Evolutionary conservation across 2,797 vertebrate species (phyloP), one percentile per base, ranked within the genome.

Genomic region (Cottoperca gobio): DNA sequence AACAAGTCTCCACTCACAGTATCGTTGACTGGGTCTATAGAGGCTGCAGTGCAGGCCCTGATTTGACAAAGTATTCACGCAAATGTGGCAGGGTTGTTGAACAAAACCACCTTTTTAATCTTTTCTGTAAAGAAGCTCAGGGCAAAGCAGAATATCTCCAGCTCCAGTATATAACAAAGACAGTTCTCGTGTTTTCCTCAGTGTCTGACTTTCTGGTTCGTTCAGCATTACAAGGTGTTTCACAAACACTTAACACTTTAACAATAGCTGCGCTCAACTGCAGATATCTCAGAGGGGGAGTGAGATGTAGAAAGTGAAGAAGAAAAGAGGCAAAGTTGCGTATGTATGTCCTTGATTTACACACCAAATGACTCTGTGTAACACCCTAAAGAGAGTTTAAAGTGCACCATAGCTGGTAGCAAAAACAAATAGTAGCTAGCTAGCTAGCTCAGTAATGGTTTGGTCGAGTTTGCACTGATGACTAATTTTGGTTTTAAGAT

Each of bases 231-330:
- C 5, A 50, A 69, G 24, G n/a, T 64, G 35, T 67, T 35, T 64
- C 64, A 67, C 23, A 65, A 65, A 63, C 35, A 71, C 26, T 14
- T 66, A 19, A 66, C 26, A 26, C 21, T 8, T 14, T 1, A 53
- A 19, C 19, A 66, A 63, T 1, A 52, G 33, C 35, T 62, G 10
- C 3, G 1, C 45, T 61, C 42, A 50, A n/a, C 8, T 17, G 13
- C 40, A 43, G 40, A 31, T 19, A 54, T 46, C 8, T 50, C n/a
- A 8, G 23, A 57, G 26, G 9, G 7, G 26, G 24, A 54, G 67
- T 39, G n/a, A 70, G 23, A 68, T 43, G 21, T 49, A 61, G 45
- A 57, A 60, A 3, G 13, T 28, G n/a, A 37, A 77, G 37, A 39
- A 28, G 8, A 60, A 60, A 52, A 31, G 21, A 65, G 37, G 62